Base-by-base conservation (phyloP, 2,113 vertebrate species). In the Danio rerio region DNA sequence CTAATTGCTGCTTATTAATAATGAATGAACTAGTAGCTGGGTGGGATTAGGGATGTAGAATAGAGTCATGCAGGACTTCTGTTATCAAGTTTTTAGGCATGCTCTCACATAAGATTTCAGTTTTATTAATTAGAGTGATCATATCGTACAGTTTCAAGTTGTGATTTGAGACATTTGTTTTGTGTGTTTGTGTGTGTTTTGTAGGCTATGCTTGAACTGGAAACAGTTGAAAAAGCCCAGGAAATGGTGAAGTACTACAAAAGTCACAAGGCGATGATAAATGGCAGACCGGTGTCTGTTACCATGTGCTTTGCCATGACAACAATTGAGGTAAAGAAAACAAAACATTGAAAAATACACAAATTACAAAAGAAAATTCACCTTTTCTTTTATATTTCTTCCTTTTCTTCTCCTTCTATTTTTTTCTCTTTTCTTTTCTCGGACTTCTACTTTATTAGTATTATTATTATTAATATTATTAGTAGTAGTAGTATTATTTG, bases 191-290 rank as follows among this genome's bases (percentile, higher is more conserved):
- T 80, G 16, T 78, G 49, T 52, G 49, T 52, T 52, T 16, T 16
- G 0, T 72, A 96, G 95, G 95, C 95, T 5, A 95, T 96, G 88
- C 94, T 96, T 52, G 95, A 96, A 90, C 94, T 96, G 94, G 92
- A 94, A 0, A 94, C 91, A 10, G 91, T 91, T 31, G 93, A 94
- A 78, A 94, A 95, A 87, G 95, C 95, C 69, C 89, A 93, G 62
- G 94, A 94, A 83, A 95, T 94, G 85, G 94, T 95, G 0, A 93
- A 94, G 10, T 96, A 93, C 86, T 96, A 95, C 1, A 95, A 89
- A 20, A 90, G 91, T 52, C 93, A 91, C 52, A 87, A 82, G 40
- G 94, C 94, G 0, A 85, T 92, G 85, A 91, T 96, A 13, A 92
- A 94, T 82, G 94, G 95, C 20, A 80, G 59, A 47, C 70, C 21